Conservation (phyloP, 2,113 vertebrate species). For the Anthoscopus minutus region DNA sequence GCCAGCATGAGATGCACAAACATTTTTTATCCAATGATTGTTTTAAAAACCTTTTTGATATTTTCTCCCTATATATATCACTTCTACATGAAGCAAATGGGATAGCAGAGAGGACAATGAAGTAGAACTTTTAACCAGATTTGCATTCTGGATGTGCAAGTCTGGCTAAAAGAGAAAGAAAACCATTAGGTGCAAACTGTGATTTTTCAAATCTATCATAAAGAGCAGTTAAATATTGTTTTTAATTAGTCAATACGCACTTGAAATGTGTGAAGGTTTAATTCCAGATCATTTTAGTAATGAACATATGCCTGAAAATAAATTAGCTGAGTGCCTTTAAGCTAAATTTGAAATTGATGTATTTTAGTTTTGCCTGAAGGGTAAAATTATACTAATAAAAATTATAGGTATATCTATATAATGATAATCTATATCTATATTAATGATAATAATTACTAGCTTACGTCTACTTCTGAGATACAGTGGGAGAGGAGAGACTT, state of each 20-base stretch:
- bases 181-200: background rate
- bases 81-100: background rate
- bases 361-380: background rate
- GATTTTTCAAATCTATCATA: background rate
- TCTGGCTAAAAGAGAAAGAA: background rate
- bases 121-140: background rate
- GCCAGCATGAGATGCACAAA: background rate
- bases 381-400: background rate
- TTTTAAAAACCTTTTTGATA: background rate
- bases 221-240: background rate
- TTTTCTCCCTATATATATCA: background rate
- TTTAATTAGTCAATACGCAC: background rate
- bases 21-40: background rate
- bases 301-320: background rate
- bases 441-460: background rate
- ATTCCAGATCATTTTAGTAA: background rate
- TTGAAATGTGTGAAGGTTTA: background rate
- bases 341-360: background rate
- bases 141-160: background rate
- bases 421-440: too few species aligned
- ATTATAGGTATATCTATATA: background rate
- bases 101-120: rapidly evolving
- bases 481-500: background rate
- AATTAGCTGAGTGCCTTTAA: background rate
- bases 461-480: background rate